These are phyloP conservation scores for Coleophora flavipennella DNA, from an alignment of 2,888 invertebrate species.

Conservation along the genomic window DNA sequence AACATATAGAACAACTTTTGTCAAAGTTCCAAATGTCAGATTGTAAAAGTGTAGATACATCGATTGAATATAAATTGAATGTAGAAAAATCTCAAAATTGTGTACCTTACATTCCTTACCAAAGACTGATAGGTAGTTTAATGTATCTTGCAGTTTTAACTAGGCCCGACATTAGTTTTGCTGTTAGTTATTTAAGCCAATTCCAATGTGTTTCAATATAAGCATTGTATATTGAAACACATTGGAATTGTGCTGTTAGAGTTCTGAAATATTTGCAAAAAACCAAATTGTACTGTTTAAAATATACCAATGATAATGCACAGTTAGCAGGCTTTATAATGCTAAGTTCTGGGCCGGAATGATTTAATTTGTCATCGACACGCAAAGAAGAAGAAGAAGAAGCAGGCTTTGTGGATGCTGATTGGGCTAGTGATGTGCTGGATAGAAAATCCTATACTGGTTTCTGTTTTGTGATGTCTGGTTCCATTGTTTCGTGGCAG, in stretches of 20 bases:
- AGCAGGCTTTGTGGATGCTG: slow-evolving; percentile 8
- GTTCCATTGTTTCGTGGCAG: slow-evolving; percentile 10
- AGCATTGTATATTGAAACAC: slow-evolving; percentile 10
- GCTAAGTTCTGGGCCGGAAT: too few relatives aligned
- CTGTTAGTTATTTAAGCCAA: slow-evolving; percentile 8
- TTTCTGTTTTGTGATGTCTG: slow-evolving; percentile 8
- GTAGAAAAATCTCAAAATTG: slow-evolving; percentile 3
- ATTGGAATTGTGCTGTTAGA: slow-evolving; percentile 9
- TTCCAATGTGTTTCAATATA: slow-evolving; percentile 12
- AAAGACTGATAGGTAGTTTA: slow-evolving; percentile 9
- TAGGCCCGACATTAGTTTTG: slow-evolving; percentile 7
- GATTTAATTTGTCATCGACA: too few relatives aligned
- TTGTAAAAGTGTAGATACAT: slow-evolving; percentile 8
- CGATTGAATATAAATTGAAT: slow-evolving; percentile 10
- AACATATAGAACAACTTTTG: slow-evolving; percentile 6
- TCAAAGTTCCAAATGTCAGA: slow-evolving; percentile 7
- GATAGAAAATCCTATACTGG: slow-evolving; percentile 12
- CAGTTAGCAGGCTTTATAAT: too few relatives aligned
- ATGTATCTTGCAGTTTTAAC: slow-evolving; percentile 9
- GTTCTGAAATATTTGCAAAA: slow-evolving; percentile 2
- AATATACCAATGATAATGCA: slow-evolving; percentile 3
- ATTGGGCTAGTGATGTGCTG: slow-evolving; percentile 8
- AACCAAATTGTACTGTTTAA: slow-evolving; percentile 10
- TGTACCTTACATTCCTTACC: slow-evolving; percentile 9
- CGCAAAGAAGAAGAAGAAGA: too few relatives aligned